Conservation (phyloP, 2,113 vertebrate genomes). For the Rhinolophus sinicus region DNA sequence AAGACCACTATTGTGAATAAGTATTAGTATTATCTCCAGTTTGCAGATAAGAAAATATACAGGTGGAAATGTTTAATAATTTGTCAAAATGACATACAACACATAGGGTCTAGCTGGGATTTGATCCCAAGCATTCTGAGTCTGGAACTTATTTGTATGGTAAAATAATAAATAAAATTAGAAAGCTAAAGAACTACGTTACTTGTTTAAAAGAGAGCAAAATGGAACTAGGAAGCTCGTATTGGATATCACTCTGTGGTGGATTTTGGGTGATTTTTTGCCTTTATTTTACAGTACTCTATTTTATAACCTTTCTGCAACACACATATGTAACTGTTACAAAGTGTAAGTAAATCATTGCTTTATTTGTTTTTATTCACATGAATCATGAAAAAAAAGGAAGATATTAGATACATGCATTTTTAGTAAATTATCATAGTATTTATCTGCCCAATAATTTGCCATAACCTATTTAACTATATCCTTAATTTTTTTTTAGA, state of each 20-base stretch:
- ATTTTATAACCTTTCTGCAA: constrained; percentile 32
- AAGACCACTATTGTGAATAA: background rate
- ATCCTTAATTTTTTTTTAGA: constrained; percentile 38
- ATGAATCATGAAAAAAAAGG: constrained; percentile 23
- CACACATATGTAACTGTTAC: background rate
- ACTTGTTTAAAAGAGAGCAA: constrained; percentile 9
- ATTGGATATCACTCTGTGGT: background rate
- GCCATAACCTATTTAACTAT: constrained; percentile 30
- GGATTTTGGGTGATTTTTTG: background rate
- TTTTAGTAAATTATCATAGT: constrained; percentile 31
- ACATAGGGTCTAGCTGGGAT: background rate
- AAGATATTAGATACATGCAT: background rate
- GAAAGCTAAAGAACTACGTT: background rate
- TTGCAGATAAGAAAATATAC: background rate
- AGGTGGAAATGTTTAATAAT: background rate
- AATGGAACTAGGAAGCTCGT: background rate
- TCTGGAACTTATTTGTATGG: background rate
- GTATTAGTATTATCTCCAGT: background rate
- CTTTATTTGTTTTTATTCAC: constrained; percentile 43
- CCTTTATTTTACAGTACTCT: background rate
- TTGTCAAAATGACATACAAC: background rate
- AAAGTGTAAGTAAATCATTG: constrained; percentile 33
- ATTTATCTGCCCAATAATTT: constrained; percentile 51
- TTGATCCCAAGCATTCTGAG: background rate
- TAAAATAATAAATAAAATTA: constrained; percentile 31